Conservation (phyloP, 64 coral and sea anemone genomes). For the Montipora capricornis region DNA sequence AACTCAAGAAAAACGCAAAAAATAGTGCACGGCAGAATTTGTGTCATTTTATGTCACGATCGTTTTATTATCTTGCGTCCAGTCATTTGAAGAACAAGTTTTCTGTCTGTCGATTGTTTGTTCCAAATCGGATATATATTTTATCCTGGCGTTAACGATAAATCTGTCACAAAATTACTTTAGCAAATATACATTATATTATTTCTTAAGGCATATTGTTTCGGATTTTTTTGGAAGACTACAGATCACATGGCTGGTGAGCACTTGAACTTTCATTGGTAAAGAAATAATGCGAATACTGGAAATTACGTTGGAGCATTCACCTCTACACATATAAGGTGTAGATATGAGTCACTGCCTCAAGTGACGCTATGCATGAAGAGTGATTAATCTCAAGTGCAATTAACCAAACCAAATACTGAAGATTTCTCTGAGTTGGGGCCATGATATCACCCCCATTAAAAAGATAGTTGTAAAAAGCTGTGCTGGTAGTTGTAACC, state of each 20-base stretch:
- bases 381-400: slow-evolving; percentile 5
- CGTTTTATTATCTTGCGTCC: neutral
- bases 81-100: neutral
- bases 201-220: neutral
- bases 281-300: neutral
- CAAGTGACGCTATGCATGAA: neutral
- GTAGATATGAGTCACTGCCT: slow-evolving; percentile 17
- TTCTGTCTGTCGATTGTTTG: neutral
- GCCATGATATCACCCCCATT: neutral
- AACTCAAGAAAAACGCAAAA: neutral
- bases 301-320: neutral
- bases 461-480: neutral
- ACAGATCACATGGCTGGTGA: neutral
- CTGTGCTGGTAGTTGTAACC: neutral
- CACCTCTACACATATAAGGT: neutral
- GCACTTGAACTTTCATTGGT: slow-evolving; percentile 13
- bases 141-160: too few species aligned
- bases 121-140: neutral
- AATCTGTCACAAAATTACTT: too few species aligned
- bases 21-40: neutral
- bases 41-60: neutral
- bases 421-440: neutral
- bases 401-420: slow-evolving; percentile 3
- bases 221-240: neutral
- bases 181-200: neutral